Evolutionary conservation across 2,888 invertebrate genomes (phyloP).

Genomic region (Hetaerina titia): DNA sequence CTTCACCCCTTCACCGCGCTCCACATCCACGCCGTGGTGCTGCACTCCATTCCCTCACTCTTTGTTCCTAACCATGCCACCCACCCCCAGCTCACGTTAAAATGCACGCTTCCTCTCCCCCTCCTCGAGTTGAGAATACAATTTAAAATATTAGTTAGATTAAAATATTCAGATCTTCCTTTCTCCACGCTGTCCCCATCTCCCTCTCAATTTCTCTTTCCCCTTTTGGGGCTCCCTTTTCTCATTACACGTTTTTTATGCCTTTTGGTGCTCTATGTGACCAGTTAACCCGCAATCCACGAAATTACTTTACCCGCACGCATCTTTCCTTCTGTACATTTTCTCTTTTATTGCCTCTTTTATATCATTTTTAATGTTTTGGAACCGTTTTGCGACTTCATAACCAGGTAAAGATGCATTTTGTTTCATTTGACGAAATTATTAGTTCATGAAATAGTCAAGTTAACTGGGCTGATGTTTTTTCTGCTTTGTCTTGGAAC

Average conservation of each 20-base stretch:
- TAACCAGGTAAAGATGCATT: not conserved
- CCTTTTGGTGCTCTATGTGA: not conserved
- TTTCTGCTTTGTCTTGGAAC: too few relatives aligned
- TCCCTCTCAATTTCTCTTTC: not conserved
- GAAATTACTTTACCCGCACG: not conserved
- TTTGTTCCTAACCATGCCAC: not conserved
- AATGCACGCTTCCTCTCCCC: not conserved
- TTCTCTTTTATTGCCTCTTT: not conserved
- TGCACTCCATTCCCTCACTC: not conserved
- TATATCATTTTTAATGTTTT: not conserved
- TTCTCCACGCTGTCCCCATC: not conserved
- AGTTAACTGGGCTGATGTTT: too few relatives aligned
- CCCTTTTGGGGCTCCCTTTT: slow-evolving; percentile 24
- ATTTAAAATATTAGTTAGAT: slow-evolving; percentile 32
- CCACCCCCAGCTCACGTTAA: not conserved
- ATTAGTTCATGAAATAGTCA: too few relatives aligned
- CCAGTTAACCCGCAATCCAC: slow-evolving; percentile 4
- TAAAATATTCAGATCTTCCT: slow-evolving; percentile 16
- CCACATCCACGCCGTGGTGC: not conserved
- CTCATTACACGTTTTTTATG: slow-evolving; percentile 34
- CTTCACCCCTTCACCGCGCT: not conserved
- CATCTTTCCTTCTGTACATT: not conserved
- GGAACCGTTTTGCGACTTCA: not conserved
- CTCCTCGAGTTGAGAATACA: not conserved
- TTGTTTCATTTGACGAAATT: not conserved